Conservation (phyloP, 2,797 vertebrate species). For the Choloepus didactylus region DNA sequence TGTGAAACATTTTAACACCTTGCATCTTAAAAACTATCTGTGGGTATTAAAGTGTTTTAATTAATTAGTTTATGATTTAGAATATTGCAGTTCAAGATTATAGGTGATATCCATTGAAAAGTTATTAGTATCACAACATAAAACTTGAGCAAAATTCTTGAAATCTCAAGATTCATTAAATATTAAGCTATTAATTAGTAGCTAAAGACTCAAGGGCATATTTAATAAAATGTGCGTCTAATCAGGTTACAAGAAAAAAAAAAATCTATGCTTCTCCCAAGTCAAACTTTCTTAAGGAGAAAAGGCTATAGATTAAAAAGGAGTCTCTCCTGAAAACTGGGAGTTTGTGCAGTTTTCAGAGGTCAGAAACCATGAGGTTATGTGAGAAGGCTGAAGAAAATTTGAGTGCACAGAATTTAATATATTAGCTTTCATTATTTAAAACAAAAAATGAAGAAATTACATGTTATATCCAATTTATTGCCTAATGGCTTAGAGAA, state of each 20-base stretch:
- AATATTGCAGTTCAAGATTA: constrained; percentile 1
- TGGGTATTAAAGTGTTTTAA: not conserved
- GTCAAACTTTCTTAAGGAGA: constrained; percentile 23
- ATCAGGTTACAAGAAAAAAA: not conserved
- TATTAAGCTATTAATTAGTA: not conserved
- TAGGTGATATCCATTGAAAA: not conserved
- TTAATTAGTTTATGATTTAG: constrained; percentile 22
- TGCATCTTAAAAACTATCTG: not conserved
- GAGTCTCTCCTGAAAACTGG: not conserved
- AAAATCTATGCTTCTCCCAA: not conserved
- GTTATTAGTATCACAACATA: constrained; percentile 2
- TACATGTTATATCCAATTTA: constrained; percentile 83
- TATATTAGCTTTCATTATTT: constrained; percentile 74
- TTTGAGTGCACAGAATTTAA: constrained; percentile 69
- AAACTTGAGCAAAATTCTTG: constrained; percentile 45
- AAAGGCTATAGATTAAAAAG: not conserved
- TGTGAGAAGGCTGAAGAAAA: constrained; percentile 48
- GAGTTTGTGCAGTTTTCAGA: not conserved
- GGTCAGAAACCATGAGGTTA: constrained; percentile 37
- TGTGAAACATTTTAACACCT: not conserved
- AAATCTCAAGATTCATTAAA: constrained; percentile 40
- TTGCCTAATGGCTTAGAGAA: constrained; percentile 84
- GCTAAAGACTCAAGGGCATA: constrained; percentile 17
- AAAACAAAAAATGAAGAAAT: constrained; percentile 79
- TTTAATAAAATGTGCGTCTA: not conserved